phyloP scores from a whole-genome alignment of 2,888 invertebrate species.

The Aleiodes leptofemur region DNA sequence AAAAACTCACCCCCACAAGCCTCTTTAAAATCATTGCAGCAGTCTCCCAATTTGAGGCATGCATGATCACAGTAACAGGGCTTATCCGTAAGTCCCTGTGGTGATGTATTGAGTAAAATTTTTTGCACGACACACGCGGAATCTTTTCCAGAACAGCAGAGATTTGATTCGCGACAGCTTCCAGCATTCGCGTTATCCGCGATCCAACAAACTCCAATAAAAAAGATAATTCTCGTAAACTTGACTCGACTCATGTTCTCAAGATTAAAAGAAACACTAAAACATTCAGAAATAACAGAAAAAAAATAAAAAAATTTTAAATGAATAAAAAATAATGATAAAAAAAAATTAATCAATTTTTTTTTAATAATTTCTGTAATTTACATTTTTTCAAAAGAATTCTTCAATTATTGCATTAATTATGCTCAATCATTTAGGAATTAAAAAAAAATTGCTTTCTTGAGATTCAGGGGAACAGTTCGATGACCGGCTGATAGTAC shows the following conservation, averaged over 20 bases:
- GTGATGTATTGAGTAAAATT: slow-evolving; percentile 86
- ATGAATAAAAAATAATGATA: background rate
- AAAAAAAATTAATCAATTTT: slow-evolving; percentile 2
- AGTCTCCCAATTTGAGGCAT: slow-evolving; percentile 89
- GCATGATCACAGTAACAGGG: slow-evolving; percentile 94
- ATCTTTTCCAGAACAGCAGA: slow-evolving; percentile 90
- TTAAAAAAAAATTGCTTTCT: too few relatives aligned
- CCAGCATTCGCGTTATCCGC: slow-evolving; percentile 75
- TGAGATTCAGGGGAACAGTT: background rate
- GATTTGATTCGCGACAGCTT: slow-evolving; percentile 86
- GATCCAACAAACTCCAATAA: slow-evolving; percentile 24
- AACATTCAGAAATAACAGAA: background rate
- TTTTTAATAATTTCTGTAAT: background rate
- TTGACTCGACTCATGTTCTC: slow-evolving; percentile 1
- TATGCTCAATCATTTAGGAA: too few relatives aligned
- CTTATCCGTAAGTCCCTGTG: slow-evolving; percentile 87
- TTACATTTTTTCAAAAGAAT: slow-evolving; percentile 5
- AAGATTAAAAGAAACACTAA: background rate
- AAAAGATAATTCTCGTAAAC: background rate
- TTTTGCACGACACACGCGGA: slow-evolving; percentile 91
- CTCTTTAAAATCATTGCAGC: slow-evolving; percentile 89
- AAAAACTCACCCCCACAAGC: slow-evolving; percentile 86
- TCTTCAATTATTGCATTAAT: too few relatives aligned
- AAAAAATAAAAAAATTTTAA: background rate
- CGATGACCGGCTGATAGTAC: slow-evolving; percentile 29